Evolutionary conservation across 1,140 invertebrate genomes (phyloP), one percentile per base, ranked within the genome.

Genomic region (Gryllus bimaculatus): DNA sequence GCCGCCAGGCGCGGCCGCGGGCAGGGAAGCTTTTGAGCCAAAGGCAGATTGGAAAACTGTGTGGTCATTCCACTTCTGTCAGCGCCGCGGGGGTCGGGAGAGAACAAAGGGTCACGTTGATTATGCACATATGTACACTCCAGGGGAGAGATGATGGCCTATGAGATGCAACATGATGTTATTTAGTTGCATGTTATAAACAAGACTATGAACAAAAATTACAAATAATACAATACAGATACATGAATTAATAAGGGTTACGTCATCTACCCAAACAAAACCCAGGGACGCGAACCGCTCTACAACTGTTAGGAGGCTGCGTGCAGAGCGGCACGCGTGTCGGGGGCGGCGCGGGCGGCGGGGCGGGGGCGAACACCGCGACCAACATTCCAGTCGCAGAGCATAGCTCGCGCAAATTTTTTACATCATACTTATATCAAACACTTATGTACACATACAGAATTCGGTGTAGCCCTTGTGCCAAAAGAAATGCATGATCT

Each of bases 31-130:
- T 66, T 66, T 66, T 66, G 54, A 66, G 54, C 10, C 54, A 66
- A 85, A 86, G 87, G 87, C 89, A 90, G 89, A 90, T 90, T 90
- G 89, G 88, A 89, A 86, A 87, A 86, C 88, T 87, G 88, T 88
- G 86, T 88, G 86, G 88, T 89, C 88, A 89, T 89, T 89, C 88
- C 88, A 87, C 88, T 89, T 78, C 47, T 66, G 76, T 73, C 47
- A 79, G 47, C 18, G 26, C 13, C 47, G 54, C 54, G 54, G 18
- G 54, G 54, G 10, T 1, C 10, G 54, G 10, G 18, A 66, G 54
- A 18, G 54, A 66, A 39, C 26, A 39, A 39, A 66, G 18, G 54
- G 54, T 66, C 54, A 18, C 54, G 10, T 66, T 66, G 54, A 66
- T 66, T 66, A 66, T 66, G 18, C 54, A 66, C 54, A 66, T 66